Percentiles rank a stretch among this genome's conserved stretches.
These are phyloP conservation scores for Parauchenoglanis punctatus DNA, from an alignment of 2,797 vertebrate genomes.

Conservation along the genomic window DNA sequence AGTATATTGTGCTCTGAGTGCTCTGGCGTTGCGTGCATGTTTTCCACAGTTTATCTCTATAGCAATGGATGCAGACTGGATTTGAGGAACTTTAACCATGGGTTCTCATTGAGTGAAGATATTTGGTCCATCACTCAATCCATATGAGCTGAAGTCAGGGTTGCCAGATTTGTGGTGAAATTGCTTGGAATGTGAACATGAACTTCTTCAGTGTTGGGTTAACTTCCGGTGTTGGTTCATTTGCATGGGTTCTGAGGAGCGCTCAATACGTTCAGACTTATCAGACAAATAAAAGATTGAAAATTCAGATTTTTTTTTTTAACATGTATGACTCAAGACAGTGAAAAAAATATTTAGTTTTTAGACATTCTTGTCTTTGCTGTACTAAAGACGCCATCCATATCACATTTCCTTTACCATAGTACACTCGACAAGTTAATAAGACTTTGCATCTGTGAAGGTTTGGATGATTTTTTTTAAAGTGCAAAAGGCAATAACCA, in stretches of 20 bases:
- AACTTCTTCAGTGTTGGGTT: neutral
- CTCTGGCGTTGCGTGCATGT: neutral
- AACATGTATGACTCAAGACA: neutral
- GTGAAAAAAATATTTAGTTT: neutral
- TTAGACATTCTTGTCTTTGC: slow-evolving; percentile 6
- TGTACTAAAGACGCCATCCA: neutral
- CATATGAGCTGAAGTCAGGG: neutral
- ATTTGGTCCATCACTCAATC: neutral
- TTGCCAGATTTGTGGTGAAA: slow-evolving; percentile 11
- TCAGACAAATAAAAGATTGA: neutral
- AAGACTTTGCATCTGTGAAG: neutral
- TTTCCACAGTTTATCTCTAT: neutral
- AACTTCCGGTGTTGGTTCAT: neutral
- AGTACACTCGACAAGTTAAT: neutral
- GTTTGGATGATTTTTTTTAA: neutral
- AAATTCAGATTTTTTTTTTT: neutral
- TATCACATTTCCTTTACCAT: neutral
- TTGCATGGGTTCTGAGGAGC: neutral
- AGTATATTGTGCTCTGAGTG: neutral
- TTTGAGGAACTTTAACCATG: neutral
- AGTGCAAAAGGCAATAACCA: neutral
- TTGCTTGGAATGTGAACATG: neutral
- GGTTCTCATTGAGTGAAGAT: neutral
- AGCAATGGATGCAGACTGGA: neutral
- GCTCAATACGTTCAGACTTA: neutral